These are phyloP conservation scores for Strix uralensis DNA, from an alignment of 2,113 vertebrate species.

Conservation along the genomic window DNA sequence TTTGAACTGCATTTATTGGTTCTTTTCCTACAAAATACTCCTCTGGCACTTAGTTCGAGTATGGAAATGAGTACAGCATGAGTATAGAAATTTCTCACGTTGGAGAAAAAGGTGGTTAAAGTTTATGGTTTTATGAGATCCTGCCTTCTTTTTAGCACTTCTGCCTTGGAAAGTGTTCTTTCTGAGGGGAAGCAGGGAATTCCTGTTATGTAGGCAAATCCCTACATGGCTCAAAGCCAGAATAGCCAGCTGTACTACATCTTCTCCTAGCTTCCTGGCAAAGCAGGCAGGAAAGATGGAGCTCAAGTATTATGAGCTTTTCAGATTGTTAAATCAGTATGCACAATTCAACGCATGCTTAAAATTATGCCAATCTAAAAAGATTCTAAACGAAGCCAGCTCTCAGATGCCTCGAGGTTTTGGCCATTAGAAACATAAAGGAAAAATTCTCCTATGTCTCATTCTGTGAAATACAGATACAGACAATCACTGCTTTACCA, in stretches of 20 bases:
- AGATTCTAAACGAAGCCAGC: not conserved
- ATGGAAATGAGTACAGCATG: not conserved
- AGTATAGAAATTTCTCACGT: not conserved
- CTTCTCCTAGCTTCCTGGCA: not conserved
- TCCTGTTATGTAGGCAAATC: constrained; percentile 1
- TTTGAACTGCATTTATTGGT: not conserved
- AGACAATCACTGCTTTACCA: not conserved
- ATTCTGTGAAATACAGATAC: not conserved
- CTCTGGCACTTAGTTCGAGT: not conserved
- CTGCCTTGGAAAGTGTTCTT: not conserved
- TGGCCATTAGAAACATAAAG: not conserved
- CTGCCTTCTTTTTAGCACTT: not conserved
- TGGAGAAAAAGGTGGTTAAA: not conserved
- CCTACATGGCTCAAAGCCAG: not conserved
- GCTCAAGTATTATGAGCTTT: not conserved
- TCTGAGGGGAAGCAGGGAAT: not conserved
- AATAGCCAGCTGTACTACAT: not conserved
- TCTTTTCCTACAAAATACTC: not conserved
- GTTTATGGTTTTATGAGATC: not conserved
- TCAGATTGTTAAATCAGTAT: not conserved
- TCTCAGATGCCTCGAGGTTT: not conserved
- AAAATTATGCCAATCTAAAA: not conserved
- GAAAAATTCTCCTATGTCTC: not conserved
- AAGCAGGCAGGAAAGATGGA: not conserved
- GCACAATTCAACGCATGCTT: not conserved